Conservation (phyloP, 2,113 vertebrate genomes). For the Holacanthus passer region DNA sequence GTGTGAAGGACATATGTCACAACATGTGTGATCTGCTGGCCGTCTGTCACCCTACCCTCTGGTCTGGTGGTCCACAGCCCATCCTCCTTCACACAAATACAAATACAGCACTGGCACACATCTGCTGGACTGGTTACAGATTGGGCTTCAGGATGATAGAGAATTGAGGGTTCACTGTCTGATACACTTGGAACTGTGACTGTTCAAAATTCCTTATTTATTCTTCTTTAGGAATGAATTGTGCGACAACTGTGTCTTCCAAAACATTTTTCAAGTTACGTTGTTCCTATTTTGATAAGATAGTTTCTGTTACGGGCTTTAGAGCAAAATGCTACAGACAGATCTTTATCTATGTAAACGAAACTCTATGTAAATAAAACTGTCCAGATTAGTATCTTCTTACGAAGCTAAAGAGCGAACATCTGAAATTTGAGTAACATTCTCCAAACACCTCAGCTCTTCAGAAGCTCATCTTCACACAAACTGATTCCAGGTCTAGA, state of each 20-base stretch:
- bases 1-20: slow-evolving; percentile 72
- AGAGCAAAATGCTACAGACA: too few species aligned
- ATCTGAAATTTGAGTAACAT: neutral
- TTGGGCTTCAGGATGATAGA: neutral
- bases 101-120: slow-evolving; percentile 17
- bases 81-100: slow-evolving; percentile 5
- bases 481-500: neutral
- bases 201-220: neutral
- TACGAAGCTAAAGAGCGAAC: neutral
- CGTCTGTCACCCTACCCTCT: slow-evolving; percentile 67
- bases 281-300: neutral
- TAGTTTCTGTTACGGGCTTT: too few species aligned
- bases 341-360: neutral
- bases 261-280: neutral
- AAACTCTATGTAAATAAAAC: neutral
- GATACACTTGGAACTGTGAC: neutral
- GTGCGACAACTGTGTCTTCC: neutral
- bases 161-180: neutral
- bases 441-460: neutral
- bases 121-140: slow-evolving; percentile 17
- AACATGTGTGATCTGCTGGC: slow-evolving; percentile 67
- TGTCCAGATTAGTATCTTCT: neutral
- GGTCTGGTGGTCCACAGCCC: slow-evolving; percentile 33
- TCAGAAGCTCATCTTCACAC: neutral
- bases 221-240: neutral